These are phyloP conservation scores for Ormyrus pomaceus DNA, from an alignment of 2,888 invertebrate genomes.

Conservation along the genomic window DNA sequence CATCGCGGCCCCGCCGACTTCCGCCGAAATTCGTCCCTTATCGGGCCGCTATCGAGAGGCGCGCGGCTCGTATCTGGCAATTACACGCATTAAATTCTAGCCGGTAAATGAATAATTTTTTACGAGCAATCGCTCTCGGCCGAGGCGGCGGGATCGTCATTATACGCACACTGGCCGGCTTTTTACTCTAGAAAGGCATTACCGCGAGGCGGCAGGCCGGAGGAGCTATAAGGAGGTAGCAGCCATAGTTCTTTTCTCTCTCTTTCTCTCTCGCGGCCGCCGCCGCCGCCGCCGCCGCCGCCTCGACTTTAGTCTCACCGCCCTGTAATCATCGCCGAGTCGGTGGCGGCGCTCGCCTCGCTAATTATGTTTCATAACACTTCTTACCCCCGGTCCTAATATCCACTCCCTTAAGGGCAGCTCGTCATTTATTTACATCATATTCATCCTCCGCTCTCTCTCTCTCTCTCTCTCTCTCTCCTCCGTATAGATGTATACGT, in stretches of 20 bases:
- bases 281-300: slow-evolving; percentile 54
- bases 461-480: neutral
- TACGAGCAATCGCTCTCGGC: slow-evolving; percentile 36
- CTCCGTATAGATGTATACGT: slow-evolving; percentile 7
- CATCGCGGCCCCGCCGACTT: neutral
- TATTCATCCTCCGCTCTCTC: slow-evolving; percentile 68
- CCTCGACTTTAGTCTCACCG: slow-evolving; percentile 71
- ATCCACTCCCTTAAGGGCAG: slow-evolving; percentile 73
- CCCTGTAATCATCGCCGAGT: slow-evolving; percentile 76
- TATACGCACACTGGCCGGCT: slow-evolving; percentile 12
- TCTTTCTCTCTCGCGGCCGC: slow-evolving; percentile 52
- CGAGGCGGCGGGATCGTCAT: slow-evolving; percentile 40
- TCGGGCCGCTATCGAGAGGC: neutral
- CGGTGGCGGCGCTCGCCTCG: slow-evolving; percentile 73
- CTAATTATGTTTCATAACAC: slow-evolving; percentile 76
- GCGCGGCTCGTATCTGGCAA: neutral
- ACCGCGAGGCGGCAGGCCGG: slow-evolving; percentile 11
- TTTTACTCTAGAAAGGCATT: slow-evolving; percentile 34
- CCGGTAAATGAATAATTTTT: slow-evolving; percentile 52
- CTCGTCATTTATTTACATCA: slow-evolving; percentile 76
- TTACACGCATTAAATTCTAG: slow-evolving; percentile 34
- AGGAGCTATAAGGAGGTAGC: slow-evolving; percentile 20
- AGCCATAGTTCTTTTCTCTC: slow-evolving; percentile 7
- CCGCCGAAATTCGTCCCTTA: too few species aligned
- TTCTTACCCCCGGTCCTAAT: slow-evolving; percentile 74